Base-by-base conservation (phyloP, 2,797 vertebrate genomes). In the Siniperca obscura region DNA sequence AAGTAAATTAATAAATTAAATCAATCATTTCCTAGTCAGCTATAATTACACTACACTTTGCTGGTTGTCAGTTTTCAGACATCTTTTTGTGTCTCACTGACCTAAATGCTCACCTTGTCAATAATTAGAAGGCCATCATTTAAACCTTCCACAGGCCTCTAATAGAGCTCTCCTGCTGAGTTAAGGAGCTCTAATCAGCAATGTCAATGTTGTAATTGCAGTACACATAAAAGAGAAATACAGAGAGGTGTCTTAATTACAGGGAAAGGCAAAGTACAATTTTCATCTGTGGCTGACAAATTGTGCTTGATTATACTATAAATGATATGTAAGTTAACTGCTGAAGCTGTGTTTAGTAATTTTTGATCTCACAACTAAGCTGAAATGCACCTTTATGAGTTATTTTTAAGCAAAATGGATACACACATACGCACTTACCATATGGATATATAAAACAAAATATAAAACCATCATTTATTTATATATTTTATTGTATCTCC, bases 151-250 rank as follows among this genome's bases (percentile, higher is more conserved):
- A 34, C 53, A 25, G 38, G 27, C 69, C 59, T 83, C 53, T 86
- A 83, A 79, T 74, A 69, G 73, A 76, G 78, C 68, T 67, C 70
- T 83, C 87, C 84, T 66, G 67, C 79, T 74, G 86, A 67, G 89
- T 87, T 86, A 89, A 89, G 70, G 64, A 72, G 70, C 81, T 86
- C 81, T 86, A 90, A 89, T 92, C 90, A 92, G 74, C n/a, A 30
- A 74, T 84, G 78, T 84, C 89, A 87, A 72, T 78, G 84, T 68
- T 80, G 14, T 89, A 91, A 92, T 90, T 91, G 78, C 70, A 68
- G 75, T 55, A 71, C 59, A 76, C 78, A 86, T 82, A 87, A 87
- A 85, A 86, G 78, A 83, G 77, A 92, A 84, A 86, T 76, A 83
- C 69, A 84, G 53, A 61, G 85, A 82, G 76, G 72, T 85, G 77